Evolutionary conservation across 2,888 invertebrate species (phyloP), one percentile per base, ranked within the genome.

Genomic region (Hyposoter didymator): DNA sequence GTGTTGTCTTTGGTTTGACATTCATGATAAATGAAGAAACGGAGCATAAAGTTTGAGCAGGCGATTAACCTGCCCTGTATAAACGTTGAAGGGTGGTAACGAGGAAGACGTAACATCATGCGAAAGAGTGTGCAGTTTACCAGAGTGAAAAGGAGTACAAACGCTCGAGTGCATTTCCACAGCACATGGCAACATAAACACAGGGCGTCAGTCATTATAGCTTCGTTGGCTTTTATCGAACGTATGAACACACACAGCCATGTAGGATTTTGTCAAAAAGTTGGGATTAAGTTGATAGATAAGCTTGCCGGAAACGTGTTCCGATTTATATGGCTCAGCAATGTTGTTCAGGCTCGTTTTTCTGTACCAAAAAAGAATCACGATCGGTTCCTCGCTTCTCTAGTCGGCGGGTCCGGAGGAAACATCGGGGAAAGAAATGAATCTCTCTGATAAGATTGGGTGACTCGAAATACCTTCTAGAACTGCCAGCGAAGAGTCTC

Each of bases 41-140:
- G 72, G 74, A 80, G 74, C 75, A 73, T 49, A 72, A 82, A 87
- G 81, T 86, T 75, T 22, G 73, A 84, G 75, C 64, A 72, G 74
- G 84, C 76, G 76, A 39, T 64, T 47, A 79, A 79, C 49, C 62
- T 39, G 72, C 5, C 62, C 62, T 19, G 45, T 64, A 64, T 67
- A 75, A 32, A 62, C 43, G 49, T n/a, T 75, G 47, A 47, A 52
- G 17, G 39, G 59, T n/a, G 55, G 39, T 78, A 74, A 75, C 73
- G 67, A 55, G 59, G 28, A 52, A 8, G 43, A 66, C 14, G 59
- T 47, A 76, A 45, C 28, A n/a, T 67, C 49, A 45, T 78, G 80
- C 70, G 74, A 67, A 85, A 69, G 49, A 80, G 82, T 64, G 84
- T 85, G 52, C 82, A 70, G 74, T 74, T 81, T 82, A 52, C 69